Evolutionary conservation across 2,888 invertebrate genomes (phyloP).

Genomic region (Lissocephala sabroskyi): DNA sequence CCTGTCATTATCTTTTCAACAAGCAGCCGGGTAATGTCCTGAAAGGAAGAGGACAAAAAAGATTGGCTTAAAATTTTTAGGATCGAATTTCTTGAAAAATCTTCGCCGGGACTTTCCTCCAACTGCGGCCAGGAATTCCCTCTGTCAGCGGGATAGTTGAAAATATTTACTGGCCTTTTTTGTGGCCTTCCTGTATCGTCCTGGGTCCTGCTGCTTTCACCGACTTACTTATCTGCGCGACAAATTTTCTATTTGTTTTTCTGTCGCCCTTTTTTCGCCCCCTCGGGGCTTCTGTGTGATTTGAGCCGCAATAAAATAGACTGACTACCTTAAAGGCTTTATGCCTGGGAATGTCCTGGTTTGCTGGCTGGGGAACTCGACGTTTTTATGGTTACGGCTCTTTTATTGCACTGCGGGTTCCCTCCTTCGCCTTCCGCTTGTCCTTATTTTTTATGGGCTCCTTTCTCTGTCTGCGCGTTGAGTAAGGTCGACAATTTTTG

Average conservation of each 20-base stretch:
- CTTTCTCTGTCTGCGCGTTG: slow-evolving; percentile 5
- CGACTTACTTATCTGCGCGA: slow-evolving; percentile 18
- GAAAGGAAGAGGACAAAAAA: background rate
- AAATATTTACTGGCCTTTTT: slow-evolving; percentile 44
- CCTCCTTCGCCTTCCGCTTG: too few species aligned
- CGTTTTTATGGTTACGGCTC: slow-evolving; percentile 47
- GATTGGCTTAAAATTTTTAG: background rate
- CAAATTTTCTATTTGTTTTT: slow-evolving; percentile 36
- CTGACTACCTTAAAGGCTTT: slow-evolving; percentile 62
- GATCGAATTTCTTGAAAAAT: too few species aligned
- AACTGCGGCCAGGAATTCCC: background rate
- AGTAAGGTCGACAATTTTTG: slow-evolving; percentile 12
- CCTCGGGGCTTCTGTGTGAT: slow-evolving; percentile 1
- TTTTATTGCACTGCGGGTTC: slow-evolving; percentile 25
- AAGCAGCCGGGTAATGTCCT: too few species aligned
- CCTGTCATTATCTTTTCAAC: slow-evolving; percentile 43
- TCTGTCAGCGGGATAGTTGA: slow-evolving; percentile 33
- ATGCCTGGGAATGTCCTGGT: slow-evolving; percentile 21
- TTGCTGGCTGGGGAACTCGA: slow-evolving; percentile 39
- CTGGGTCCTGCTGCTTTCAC: too few species aligned
- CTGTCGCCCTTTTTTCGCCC: slow-evolving; percentile 10
- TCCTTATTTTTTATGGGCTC: background rate
- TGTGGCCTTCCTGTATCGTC: slow-evolving; percentile 15
- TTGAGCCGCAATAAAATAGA: slow-evolving; percentile 49
- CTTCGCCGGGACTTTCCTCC: too few species aligned